Evolutionary conservation across 2,797 vertebrate genomes (phyloP).

Genomic region (Karalla daura): DNA sequence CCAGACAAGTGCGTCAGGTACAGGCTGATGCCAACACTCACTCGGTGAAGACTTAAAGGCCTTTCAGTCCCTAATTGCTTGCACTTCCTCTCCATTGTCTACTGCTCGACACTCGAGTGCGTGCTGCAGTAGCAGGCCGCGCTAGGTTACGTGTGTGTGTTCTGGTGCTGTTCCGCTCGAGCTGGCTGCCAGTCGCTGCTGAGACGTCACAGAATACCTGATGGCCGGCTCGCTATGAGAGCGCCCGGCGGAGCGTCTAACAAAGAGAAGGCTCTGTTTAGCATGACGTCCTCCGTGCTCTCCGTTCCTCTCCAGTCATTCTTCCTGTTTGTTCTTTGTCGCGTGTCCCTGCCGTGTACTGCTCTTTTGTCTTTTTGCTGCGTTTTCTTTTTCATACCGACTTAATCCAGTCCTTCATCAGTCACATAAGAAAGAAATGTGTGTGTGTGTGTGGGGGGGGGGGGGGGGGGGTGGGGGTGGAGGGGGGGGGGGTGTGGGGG

Average conservation of each 20-base stretch:
- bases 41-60: too few relatives aligned
- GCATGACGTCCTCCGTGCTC: neutral
- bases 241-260: neutral
- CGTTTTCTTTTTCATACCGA: neutral
- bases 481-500: too few relatives aligned
- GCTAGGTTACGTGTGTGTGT: neutral
- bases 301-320: neutral
- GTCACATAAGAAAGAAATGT: too few relatives aligned
- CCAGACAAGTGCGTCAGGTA: too few relatives aligned
- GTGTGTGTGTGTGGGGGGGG: too few relatives aligned
- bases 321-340: constrained; percentile 19
- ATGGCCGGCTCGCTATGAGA: neutral
- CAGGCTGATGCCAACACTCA: too few relatives aligned
- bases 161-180: constrained; percentile 1
- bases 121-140: neutral
- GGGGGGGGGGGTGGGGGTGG: too few relatives aligned
- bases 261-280: constrained; percentile 7
- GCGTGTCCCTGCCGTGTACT: too few relatives aligned
- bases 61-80: neutral
- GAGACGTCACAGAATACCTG: constrained; percentile 14
- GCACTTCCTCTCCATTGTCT: neutral
- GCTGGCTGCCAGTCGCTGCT: constrained; percentile 4
- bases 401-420: neutral
- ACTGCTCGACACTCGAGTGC: neutral
- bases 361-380: neutral